These are phyloP conservation scores for Aphrocallistes beatrix DNA, from an alignment of 37 sponge, comb jelly and placozoan species.

Conservation along the genomic window DNA sequence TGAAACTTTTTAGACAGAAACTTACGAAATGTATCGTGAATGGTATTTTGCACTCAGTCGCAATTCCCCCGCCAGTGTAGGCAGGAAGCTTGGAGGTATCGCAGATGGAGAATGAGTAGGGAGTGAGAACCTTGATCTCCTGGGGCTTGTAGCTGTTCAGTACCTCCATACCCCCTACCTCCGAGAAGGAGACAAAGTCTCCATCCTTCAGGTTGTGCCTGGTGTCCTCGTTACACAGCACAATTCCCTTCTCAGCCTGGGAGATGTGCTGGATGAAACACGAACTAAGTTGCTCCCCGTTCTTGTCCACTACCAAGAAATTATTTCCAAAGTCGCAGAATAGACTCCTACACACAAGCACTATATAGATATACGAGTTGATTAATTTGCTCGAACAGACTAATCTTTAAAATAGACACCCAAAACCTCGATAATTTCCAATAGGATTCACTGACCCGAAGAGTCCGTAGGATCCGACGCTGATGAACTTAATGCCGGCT, in stretches of 20 bases:
- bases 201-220: conserved; percentile 74
- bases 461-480: conserved; percentile 61
- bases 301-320: conserved; percentile 60
- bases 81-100: conserved; percentile 48
- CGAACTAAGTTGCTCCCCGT: conserved; percentile 67
- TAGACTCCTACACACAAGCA: conserved; percentile 42
- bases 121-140: conserved; percentile 48
- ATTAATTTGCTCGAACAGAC: no score
- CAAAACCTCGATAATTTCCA: not conserved
- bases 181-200: conserved; percentile 70
- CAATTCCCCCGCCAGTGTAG: conserved; percentile 66
- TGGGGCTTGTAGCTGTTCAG: conserved; percentile 68
- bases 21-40: conserved; percentile 63
- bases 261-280: conserved; percentile 54
- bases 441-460: conserved; percentile 62
- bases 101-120: conserved; percentile 84
- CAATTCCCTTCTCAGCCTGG: conserved; percentile 59
- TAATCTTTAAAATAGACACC: not conserved
- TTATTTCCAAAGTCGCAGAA: conserved; percentile 93
- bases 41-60: conserved; percentile 79
- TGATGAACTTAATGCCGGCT: conserved; percentile 56
- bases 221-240: conserved; percentile 74
- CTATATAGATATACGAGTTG: no score
- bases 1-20: no score
- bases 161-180: conserved; percentile 87